These are phyloP conservation scores for Aselliscus stoliczkanus DNA, from an alignment of 2,797 vertebrate species.

Conservation along the genomic window DNA sequence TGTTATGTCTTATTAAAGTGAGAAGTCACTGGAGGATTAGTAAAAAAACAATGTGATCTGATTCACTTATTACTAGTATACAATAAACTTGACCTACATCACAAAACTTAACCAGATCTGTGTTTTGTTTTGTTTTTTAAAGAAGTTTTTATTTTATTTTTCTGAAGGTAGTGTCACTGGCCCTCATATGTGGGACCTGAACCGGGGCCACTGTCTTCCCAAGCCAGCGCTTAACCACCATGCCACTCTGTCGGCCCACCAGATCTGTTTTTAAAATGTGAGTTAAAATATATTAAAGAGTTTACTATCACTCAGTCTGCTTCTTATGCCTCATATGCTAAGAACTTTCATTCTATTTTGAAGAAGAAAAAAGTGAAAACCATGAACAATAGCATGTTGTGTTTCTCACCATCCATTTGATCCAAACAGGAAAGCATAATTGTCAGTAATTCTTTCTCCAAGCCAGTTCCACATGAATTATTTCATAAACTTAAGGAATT, in stretches of 20 bases:
- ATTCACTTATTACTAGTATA: not conserved
- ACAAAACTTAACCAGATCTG: not conserved
- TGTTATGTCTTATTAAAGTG: not conserved
- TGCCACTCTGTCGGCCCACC: no score
- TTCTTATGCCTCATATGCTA: not conserved
- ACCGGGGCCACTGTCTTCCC: no score
- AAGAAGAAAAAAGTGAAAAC: conserved; percentile 3
- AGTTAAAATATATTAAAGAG: not conserved
- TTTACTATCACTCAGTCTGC: not conserved
- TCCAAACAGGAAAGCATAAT: not conserved
- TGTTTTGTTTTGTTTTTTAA: no score
- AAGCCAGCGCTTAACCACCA: no score
- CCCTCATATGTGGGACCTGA: no score
- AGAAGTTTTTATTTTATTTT: no score
- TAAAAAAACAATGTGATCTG: not conserved
- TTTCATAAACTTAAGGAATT: conserved; percentile 10
- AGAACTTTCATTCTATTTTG: not conserved
- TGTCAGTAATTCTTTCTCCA: not conserved
- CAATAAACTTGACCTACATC: not conserved
- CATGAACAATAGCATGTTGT: not conserved
- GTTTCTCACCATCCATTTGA: not conserved
- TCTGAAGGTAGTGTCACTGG: no score
- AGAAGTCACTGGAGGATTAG: not conserved
- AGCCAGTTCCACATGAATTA: not conserved
- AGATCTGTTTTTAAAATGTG: not conserved